Evolutionary conservation across 2,888 invertebrate genomes (phyloP).

Genomic region (Coremacera marginata): DNA sequence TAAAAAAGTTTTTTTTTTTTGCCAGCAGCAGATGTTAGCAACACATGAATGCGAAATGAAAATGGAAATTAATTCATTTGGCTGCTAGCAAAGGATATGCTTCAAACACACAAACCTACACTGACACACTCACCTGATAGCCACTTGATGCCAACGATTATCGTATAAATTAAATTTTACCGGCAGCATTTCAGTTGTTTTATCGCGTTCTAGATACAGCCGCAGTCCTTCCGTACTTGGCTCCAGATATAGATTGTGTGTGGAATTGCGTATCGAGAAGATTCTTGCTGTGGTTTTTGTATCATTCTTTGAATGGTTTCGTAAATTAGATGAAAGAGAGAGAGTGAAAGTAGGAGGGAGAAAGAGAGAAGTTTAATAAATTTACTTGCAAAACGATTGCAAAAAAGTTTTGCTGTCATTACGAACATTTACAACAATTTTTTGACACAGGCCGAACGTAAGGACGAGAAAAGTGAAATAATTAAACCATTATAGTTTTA

Average conservation of each 20-base stretch:
- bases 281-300: conserved; percentile 61
- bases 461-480: too few relatives aligned
- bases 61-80: conserved; percentile 19
- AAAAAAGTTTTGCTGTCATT: too few relatives aligned
- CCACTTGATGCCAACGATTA: conserved; percentile 70
- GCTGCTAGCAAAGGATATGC: not conserved
- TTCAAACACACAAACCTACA: not conserved
- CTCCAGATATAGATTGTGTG: conserved; percentile 68
- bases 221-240: conserved; percentile 65
- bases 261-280: conserved; percentile 66
- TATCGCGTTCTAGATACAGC: conserved; percentile 67
- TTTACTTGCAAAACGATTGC: not conserved
- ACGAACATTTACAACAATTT: too few relatives aligned
- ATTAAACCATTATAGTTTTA: too few relatives aligned
- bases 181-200: conserved; percentile 69
- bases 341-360: not conserved
- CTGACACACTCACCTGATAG: conserved; percentile 66
- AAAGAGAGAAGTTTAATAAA: conserved; percentile 32
- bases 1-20: not conserved
- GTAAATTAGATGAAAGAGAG: not conserved
- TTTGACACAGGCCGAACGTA: too few relatives aligned
- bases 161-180: conserved; percentile 69
- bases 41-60: conserved; percentile 2
- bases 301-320: conserved; percentile 50
- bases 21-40: not conserved